These are phyloP conservation scores for Mythimna loreyi DNA, from an alignment of 2,888 invertebrate species.

Conservation along the genomic window DNA sequence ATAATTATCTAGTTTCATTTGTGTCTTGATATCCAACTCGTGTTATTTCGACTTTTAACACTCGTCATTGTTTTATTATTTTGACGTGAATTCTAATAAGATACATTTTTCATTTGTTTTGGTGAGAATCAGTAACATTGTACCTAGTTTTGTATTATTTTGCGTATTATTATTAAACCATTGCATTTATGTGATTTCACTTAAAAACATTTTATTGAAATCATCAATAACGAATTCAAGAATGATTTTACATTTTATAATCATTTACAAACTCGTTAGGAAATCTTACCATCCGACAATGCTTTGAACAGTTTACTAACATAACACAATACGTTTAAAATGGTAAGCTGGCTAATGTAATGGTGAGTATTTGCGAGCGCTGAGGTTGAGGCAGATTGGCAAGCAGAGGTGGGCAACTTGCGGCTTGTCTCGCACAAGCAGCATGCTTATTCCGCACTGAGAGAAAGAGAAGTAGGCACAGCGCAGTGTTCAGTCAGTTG, in stretches of 20 bases:
- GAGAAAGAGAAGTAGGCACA: conserved; percentile 87
- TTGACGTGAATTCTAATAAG: not conserved
- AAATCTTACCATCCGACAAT: not conserved
- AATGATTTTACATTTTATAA: not conserved
- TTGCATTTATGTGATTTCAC: not conserved
- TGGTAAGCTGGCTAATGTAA: conserved; percentile 44
- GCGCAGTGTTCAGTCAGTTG: conserved; percentile 84
- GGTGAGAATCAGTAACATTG: not conserved
- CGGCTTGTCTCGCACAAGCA: conserved; percentile 72
- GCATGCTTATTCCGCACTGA: conserved; percentile 80
- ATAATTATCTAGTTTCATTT: conserved; percentile 38
- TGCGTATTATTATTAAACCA: not conserved
- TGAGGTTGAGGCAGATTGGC: conserved; percentile 56
- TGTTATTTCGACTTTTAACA: conserved; percentile 11
- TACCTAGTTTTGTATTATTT: not conserved
- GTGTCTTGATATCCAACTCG: not conserved
- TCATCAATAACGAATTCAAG: not conserved
- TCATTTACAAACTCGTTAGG: not conserved
- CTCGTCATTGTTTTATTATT: not conserved
- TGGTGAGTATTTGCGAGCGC: conserved; percentile 37
- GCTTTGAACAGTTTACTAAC: conserved; percentile 26
- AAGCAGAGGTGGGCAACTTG: conserved; percentile 62
- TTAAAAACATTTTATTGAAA: not conserved
- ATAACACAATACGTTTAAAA: conserved; percentile 44
- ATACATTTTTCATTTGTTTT: not conserved